Evolutionary conservation across 2,113 vertebrate species (phyloP), one percentile per base, ranked within the genome.

Genomic region (Scatophagus argus): DNA sequence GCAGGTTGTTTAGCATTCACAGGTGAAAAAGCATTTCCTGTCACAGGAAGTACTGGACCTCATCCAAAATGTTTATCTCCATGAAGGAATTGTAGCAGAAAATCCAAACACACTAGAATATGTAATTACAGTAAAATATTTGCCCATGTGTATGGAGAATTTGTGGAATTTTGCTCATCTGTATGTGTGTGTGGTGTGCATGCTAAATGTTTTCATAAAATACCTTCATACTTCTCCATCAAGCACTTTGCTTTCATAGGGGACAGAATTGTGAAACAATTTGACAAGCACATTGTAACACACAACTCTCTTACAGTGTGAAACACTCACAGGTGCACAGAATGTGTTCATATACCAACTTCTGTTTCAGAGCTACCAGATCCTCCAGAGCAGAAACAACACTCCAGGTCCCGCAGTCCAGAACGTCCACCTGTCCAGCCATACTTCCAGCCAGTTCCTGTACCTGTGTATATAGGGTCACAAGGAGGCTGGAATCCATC

Each of bases 331-430:
- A 41, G 5, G 13, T 41, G 10, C 2, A 23, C n/a, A 60, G 23
- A 11, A 25, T 52, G 3, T 38, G 1, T 54, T 55, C 16, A 51
- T 2, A 8, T 43, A 44, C 0, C 13, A n/a, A 5, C 21, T 6
- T n/a, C 8, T n/a, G 8, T 49, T 71, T 51, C 29, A 6, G 61
- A 25, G 29, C 2, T 3, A 25, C 0, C 10, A 67, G n/a, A 38
- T 3, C 6, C 29, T 12, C 25, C 23, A 23, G 38, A 54, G 61
- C 63, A 64, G 39, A 58, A 1, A n/a, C 25, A 0, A 8, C 54
- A 9, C 0, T 41, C 65, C 58, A 62, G 12, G 29, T 52, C 67
- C 27, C 52, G 66, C 4, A 76, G 70, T 74, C 70, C 61, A 41
- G 31, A 32, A 10, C 25, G 12, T 56, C 76, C 80, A 3, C 52